These are phyloP conservation scores for Vulpes ferrilata DNA, from an alignment of 2,113 vertebrate species.

Conservation along the genomic window DNA sequence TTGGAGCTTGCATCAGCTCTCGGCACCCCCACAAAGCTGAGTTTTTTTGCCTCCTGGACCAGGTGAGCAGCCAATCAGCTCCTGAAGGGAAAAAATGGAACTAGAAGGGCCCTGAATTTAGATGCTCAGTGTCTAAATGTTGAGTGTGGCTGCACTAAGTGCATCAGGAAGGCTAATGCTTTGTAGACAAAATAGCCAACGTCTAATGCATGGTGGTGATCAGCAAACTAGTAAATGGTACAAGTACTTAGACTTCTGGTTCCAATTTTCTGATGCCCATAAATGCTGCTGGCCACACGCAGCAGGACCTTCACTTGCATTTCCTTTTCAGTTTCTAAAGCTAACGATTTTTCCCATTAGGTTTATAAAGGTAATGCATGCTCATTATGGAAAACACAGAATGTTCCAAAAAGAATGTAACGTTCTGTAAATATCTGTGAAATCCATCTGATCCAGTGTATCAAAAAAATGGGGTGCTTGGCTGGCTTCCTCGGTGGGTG, in stretches of 20 bases:
- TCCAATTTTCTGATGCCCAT: not conserved
- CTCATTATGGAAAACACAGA: not conserved
- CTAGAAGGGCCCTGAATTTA: not conserved
- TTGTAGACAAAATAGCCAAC: not conserved
- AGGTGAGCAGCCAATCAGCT: not conserved
- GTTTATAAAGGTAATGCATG: not conserved
- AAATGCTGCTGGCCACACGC: rapidly evolving
- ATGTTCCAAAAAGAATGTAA: not conserved
- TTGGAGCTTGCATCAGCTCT: too few relatives aligned
- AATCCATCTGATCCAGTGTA: too few relatives aligned
- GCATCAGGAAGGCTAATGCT: not conserved
- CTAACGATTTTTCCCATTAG: not conserved
- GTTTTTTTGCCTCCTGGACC: not conserved
- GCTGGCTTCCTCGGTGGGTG: not conserved
- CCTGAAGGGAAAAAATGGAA: rapidly evolving
- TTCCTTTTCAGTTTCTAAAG: not conserved
- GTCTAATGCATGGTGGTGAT: rapidly evolving
- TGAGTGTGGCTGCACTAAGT: not conserved
- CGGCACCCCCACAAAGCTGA: not conserved
- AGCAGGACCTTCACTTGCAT: rapidly evolving
- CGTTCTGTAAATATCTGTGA: too few relatives aligned
- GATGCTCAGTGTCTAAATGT: not conserved
- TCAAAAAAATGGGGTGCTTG: not conserved
- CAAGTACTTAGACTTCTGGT: not conserved
- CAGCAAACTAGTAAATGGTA: not conserved